Evolutionary conservation across 2,888 invertebrate species (phyloP), one percentile per base, ranked within the genome.

Genomic region (Galerucella nymphaeae): DNA sequence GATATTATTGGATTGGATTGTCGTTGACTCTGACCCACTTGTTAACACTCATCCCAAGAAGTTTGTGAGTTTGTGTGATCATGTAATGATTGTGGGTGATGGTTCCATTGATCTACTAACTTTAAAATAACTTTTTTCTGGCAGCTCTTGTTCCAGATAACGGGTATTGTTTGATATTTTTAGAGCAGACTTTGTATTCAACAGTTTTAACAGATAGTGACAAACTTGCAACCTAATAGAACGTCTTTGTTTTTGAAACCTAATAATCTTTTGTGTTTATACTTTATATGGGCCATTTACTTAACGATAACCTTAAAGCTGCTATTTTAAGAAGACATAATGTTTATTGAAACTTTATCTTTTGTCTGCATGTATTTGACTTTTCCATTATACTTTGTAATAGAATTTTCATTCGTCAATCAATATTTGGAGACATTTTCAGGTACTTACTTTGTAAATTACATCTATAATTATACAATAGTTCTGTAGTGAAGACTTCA

Each of bases 221-320:
- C 2, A 59, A 59, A 6, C 14, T 59, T 59, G 30, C 14, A 59
- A 10, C n/a, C 38, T 30, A 2, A 16, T 16, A 11, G 18, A 42
- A 62, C 61, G 41, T 62, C 61, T 16, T 41, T 62, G 41, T 16
- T 62, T 30, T 30, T 62, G 8, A 11, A 16, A 62, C 23, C 20
- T n/a, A 16, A 75, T 76, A 80, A 77, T 78, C 71, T 67, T 66
- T 75, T 74, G 74, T 76, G 78, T 78, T 77, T 77, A 71, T 76
- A 78, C 77, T 76, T 78, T 78, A 71, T 72, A 79, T 78, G 79
- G 75, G 68, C 75, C 77, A 79, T 79, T 79, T 78, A 75, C 75
- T 71, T 65, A 41, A 50, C 66, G 75, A 78, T 79, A 77, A 78
- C 76, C 79, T 75, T 73, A 73, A 75, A 75, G 65, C 72, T 73